Evolutionary conservation across 2,888 invertebrate species (phyloP), one percentile per base, ranked within the genome.

Genomic region (Gisinianus flammeolus): DNA sequence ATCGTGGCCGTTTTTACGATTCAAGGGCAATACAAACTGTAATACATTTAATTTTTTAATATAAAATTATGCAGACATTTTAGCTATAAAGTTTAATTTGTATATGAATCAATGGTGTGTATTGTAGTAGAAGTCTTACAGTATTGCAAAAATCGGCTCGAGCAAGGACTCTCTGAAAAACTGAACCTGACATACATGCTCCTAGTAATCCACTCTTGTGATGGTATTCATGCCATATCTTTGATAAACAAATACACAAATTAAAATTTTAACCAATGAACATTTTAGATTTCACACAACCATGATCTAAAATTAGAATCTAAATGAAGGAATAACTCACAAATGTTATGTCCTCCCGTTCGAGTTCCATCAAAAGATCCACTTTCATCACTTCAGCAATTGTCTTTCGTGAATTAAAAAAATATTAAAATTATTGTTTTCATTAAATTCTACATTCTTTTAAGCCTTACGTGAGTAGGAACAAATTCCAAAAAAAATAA

Each of bases 161-260:
- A 35, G 88, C 86, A 81, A 89, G 88, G 79, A 94, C 88, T 76
- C 87, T 88, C 0, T 90, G 88, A 85, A 90, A 94, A 16, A 90
- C 88, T 4, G 89, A 87, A 0, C 87, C 84, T 0, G 93, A 91
- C 80, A 95, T 90, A 0, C 91, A 90, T 0, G 94, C 94, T 10
- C 92, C 91, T 84, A 95, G 91, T 22, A 91, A 91, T 85, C 93
- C 92, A 87, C 94, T 94, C 8, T 90, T 89, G 81, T 91, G 91
- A 85, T 95, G 94, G 87, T 94, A 94, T 85, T 92, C 90, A 73
- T 91, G 89, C 95, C 96, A 95, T 82, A 95, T 93, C 72, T 88
- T 85, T 12, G 33, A 85, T 28, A 30, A 56, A 62, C 1, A 22
- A 24, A n/a, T n/a, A 58, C 6, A 58, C 8, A 58, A 2, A 44